A percentile compares a stretch with the other conserved stretches of the same genome.
Conservation (phyloP, 1,140 invertebrate species). For the Gryon sp. region DNA sequence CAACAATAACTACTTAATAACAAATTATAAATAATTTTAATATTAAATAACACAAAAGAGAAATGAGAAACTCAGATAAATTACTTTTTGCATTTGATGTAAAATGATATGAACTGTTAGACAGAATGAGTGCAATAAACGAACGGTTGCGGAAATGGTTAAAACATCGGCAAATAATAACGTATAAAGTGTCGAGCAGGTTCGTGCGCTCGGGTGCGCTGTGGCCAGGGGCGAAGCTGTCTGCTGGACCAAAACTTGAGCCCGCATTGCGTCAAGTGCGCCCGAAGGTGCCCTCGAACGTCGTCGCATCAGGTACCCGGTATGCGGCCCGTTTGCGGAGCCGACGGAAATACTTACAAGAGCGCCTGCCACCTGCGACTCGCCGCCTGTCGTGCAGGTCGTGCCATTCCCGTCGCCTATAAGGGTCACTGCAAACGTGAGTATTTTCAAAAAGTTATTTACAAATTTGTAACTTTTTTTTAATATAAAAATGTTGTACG, state of each 20-base stretch:
- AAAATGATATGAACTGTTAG: constrained; percentile 18
- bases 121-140: constrained; percentile 25
- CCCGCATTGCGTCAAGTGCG: constrained; percentile 90
- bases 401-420: constrained; percentile 91
- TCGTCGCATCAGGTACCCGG: constrained; percentile 75
- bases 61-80: too few relatives aligned
- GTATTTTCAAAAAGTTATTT: too few relatives aligned
- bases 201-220: constrained; percentile 88
- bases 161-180: constrained; percentile 76
- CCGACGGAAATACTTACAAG: constrained; percentile 91
- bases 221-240: constrained; percentile 89
- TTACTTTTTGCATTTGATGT: constrained; percentile 36
- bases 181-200: constrained; percentile 81
- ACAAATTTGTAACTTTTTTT: too few relatives aligned
- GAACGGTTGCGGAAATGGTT: constrained; percentile 40
- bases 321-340: constrained; percentile 87
- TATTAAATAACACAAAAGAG: too few relatives aligned
- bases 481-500: too few relatives aligned
- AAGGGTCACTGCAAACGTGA: constrained; percentile 90
- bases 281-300: constrained; percentile 82
- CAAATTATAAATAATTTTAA: too few relatives aligned
- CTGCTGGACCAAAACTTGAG: constrained; percentile 91
- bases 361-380: constrained; percentile 91
- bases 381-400: constrained; percentile 89
- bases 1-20: too few relatives aligned